Conservation (phyloP, 2,113 vertebrate genomes). For the Zosterops borbonicus region DNA sequence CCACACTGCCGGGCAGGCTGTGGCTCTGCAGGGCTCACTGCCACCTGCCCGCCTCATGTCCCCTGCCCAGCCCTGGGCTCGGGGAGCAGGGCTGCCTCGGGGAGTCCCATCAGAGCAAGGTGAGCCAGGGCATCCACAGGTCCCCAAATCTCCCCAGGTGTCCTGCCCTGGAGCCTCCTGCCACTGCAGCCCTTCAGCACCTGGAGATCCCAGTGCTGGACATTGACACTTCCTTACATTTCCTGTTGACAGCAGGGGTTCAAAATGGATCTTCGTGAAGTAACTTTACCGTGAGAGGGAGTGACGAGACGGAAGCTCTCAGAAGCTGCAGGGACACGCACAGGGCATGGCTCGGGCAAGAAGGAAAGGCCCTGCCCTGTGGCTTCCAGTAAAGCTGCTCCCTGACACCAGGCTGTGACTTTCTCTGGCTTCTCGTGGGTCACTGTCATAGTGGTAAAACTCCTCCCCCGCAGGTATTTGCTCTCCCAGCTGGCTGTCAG, state of each 20-base stretch:
- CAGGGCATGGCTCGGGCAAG: neutral
- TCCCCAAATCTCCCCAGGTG: accelerated
- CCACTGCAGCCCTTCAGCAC: accelerated
- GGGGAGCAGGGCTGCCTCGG: neutral
- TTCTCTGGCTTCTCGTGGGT: neutral
- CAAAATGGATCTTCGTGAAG: neutral
- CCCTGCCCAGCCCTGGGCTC: accelerated
- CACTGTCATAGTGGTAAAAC: accelerated
- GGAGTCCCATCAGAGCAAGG: neutral
- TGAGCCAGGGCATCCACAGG: accelerated
- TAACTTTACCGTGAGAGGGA: neutral
- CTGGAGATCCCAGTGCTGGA: neutral
- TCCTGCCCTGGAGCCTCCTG: neutral
- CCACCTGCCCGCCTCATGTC: neutral
- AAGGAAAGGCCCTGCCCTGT: neutral
- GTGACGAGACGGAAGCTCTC: neutral
- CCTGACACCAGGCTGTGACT: accelerated
- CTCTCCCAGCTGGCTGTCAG: no score
- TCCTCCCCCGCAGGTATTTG: accelerated
- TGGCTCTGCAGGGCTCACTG: neutral
- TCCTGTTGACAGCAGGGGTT: neutral
- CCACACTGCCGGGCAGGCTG: accelerated
- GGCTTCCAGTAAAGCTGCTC: neutral
- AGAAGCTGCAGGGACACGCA: neutral
- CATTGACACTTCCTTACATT: no score